Evolutionary conservation across 2,888 invertebrate genomes (phyloP), one percentile per base, ranked within the genome.

Genomic region (Drosophila limbata): DNA sequence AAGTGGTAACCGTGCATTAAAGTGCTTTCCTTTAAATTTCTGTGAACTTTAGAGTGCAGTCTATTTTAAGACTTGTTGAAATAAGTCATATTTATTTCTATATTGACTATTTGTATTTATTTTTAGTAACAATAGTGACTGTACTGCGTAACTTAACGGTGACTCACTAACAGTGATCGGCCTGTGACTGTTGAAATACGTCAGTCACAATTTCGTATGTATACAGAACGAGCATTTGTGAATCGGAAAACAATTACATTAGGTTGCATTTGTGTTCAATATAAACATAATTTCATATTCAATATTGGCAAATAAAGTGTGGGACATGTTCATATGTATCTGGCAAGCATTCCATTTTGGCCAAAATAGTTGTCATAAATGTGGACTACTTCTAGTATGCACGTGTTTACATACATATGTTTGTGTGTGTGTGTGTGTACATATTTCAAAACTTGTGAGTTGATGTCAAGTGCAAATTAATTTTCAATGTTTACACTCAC

Each of bases 341-440:
- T 63, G 57, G 61, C 60, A 62, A 67, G 55, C 56, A 62, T 50
- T 69, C 39, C 40, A 67, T 33, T 56, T 47, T 65, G 71, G 61
- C 53, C 51, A 59, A 52, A 48, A 64, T 70, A 47, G 66, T 61
- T 66, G 51, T 42, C 25, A 40, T 28, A 56, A 39, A 56, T 51
- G 37, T 70, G 40, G 33, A 1, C 15, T 25, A 17, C 13, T 13
- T 45, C 19, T 31, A 42, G 44, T 50, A 52, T 35, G 15, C n/a
- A 42, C n/a, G 25, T 19, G 15, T 3, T 15, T n/a, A 21, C 4
- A 19, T 21, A 6, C 15, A 51, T 48, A 44, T 35, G 4, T n/a
- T 17, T 11, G 6, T 48, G n/a, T 47, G 21, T 42, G 11, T 60
- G n/a, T 4, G 8, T 51, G 0, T 19, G 15, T 39, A 42, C 59